phyloP scores from a whole-genome alignment of 1,140 invertebrate species.

The Eufriesea mexicana region DNA sequence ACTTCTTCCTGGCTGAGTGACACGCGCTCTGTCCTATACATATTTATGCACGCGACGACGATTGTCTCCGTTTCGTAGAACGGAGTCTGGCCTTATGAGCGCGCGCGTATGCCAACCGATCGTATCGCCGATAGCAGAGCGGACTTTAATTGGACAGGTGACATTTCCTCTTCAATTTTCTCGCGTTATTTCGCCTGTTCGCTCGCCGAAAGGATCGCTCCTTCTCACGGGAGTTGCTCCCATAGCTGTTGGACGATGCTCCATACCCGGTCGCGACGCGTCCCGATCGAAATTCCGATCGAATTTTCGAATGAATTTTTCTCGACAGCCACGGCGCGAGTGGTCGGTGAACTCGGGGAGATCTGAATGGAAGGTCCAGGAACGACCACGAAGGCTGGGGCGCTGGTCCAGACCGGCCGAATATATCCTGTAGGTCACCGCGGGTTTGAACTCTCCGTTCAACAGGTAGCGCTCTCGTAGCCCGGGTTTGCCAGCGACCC shows the following conservation, averaged over 20 bases:
- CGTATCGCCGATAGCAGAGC: slow-evolving; percentile 35
- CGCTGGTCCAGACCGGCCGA: slow-evolving; percentile 23
- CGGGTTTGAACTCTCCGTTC: slow-evolving; percentile 77
- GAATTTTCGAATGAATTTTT: not conserved
- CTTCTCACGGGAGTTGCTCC: not conserved
- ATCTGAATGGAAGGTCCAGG: not conserved
- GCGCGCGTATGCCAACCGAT: slow-evolving; percentile 33
- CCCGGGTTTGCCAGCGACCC: slow-evolving; percentile 65
- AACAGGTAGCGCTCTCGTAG: slow-evolving; percentile 80
- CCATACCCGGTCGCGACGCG: not conserved
- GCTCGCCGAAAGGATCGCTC: not conserved
- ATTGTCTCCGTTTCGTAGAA: slow-evolving; percentile 42
- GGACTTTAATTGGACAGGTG: slow-evolving; percentile 51
- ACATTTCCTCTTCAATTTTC: slow-evolving; percentile 41
- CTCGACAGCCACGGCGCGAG: not conserved
- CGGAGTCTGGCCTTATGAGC: not conserved
- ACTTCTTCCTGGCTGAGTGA: slow-evolving; percentile 30
- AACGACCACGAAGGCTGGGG: slow-evolving; percentile 10
- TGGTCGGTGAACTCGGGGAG: not conserved
- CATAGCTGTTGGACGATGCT: too few species aligned
- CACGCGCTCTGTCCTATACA: slow-evolving; percentile 44
- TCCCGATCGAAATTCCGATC: not conserved
- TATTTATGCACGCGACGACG: slow-evolving; percentile 57
- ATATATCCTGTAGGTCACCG: slow-evolving; percentile 73
- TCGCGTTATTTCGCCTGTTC: not conserved